phyloP scores from a whole-genome alignment of 2,888 invertebrate species.

The Drosophila anomalata region DNA sequence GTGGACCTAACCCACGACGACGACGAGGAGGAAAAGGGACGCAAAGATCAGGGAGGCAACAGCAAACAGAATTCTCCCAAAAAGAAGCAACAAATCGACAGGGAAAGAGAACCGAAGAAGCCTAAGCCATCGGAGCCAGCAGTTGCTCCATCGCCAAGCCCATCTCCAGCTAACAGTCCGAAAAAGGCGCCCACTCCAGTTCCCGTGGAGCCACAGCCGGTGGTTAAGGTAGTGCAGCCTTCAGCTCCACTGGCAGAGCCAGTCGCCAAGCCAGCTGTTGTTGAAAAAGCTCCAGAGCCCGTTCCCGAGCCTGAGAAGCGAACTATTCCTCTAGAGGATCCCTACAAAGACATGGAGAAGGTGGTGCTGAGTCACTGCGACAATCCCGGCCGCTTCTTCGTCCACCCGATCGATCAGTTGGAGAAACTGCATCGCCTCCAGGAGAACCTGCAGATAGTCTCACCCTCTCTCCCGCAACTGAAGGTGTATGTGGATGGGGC shows the following conservation, averaged over 20 bases:
- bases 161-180: conserved; percentile 6
- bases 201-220: conserved; percentile 10
- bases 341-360: conserved; percentile 81
- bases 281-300: not conserved
- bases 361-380: conserved; percentile 89
- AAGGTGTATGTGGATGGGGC: conserved; percentile 85
- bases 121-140: not conserved
- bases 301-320: conserved; percentile 4
- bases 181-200: conserved; percentile 10
- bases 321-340: conserved; percentile 61
- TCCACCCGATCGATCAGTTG: conserved; percentile 87
- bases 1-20: conserved; percentile 81
- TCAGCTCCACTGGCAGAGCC: conserved; percentile 19
- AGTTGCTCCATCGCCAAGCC: not conserved
- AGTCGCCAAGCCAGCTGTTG: not conserved
- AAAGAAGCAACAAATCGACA: conserved; percentile 45
- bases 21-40: conserved; percentile 76
- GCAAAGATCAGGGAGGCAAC: conserved; percentile 40
- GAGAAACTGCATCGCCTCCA: conserved; percentile 87
- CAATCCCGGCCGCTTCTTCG: conserved; percentile 90
- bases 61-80: conserved; percentile 47
- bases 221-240: conserved; percentile 3
- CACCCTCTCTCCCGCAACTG: conserved; percentile 85
- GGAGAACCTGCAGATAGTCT: conserved; percentile 87
- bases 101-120: conserved; percentile 32